phyloP scores from a whole-genome alignment of 2,797 vertebrate species.

The Galago senegalensis region DNA sequence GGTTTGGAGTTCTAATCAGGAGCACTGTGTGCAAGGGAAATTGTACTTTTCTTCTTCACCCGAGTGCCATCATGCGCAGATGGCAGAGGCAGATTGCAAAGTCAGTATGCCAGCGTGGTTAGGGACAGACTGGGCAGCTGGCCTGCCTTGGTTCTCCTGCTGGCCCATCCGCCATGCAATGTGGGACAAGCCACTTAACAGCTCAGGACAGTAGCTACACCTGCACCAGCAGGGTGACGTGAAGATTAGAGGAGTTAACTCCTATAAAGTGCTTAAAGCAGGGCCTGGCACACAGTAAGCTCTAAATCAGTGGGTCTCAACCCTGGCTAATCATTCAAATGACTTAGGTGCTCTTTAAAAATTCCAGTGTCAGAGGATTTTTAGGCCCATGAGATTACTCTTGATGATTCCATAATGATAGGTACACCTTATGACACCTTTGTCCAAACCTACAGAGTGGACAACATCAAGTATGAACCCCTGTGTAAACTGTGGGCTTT shows the following conservation, averaged over 20 bases:
- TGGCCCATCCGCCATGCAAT: neutral
- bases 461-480: neutral
- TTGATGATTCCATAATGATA: accelerated
- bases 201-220: neutral
- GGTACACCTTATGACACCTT: accelerated
- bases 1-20: neutral
- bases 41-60: neutral
- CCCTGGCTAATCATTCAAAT: too few species aligned
- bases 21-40: accelerated
- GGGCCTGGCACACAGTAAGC: neutral
- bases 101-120: accelerated
- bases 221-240: neutral
- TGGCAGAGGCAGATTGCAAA: neutral
- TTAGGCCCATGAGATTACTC: neutral
- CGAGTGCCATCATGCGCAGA: neutral
- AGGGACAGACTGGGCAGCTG: neutral
- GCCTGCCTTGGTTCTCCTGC: accelerated
- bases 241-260: neutral
- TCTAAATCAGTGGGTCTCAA: too few species aligned
- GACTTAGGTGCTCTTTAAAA: neutral
- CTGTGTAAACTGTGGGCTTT: accelerated
- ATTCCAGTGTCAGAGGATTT: neutral
- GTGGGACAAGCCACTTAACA: neutral
- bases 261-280: neutral
- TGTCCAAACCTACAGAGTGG: neutral